Conservation (phyloP, 1,140 invertebrate species). For the Drosophila bocki region DNA sequence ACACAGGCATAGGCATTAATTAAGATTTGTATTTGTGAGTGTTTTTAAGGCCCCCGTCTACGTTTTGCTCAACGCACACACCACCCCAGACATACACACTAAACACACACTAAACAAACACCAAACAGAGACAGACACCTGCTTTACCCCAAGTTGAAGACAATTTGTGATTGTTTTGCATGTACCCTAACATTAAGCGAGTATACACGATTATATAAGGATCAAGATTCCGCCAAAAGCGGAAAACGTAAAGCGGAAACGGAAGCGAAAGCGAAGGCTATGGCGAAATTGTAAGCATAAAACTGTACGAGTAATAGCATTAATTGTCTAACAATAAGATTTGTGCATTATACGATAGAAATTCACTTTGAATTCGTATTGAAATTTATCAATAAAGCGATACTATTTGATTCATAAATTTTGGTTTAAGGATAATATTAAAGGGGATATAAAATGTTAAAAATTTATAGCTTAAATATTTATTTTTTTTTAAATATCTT, state of each 20-base stretch:
- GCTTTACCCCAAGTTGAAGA: constrained; percentile 65
- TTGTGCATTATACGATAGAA: constrained; percentile 70
- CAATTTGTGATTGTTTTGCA: constrained; percentile 65
- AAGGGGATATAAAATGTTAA: background rate
- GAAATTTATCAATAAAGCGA: constrained; percentile 75
- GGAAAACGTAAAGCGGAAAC: background rate
- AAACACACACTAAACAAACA: constrained; percentile 15
- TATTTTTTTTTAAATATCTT: too few species aligned
- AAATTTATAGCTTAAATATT: too few species aligned
- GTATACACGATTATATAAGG: constrained; percentile 37
- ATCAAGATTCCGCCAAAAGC: constrained; percentile 22
- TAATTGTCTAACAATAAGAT: constrained; percentile 76
- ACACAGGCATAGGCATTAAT: constrained; percentile 28
- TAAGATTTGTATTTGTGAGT: constrained; percentile 62
- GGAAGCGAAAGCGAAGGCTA: background rate
- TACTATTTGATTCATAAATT: constrained; percentile 60
- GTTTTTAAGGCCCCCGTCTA: constrained; percentile 50
- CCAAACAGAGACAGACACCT: constrained; percentile 16
- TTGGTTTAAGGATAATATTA: background rate
- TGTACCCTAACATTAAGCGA: constrained; percentile 56
- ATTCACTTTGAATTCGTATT: constrained; percentile 77
- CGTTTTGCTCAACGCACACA: constrained; percentile 72
- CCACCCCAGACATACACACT: background rate
- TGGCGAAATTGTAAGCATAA: constrained; percentile 24
- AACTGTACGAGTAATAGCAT: constrained; percentile 56